Conservation (phyloP, 2,113 vertebrate genomes). For the Menidia beryllina region DNA sequence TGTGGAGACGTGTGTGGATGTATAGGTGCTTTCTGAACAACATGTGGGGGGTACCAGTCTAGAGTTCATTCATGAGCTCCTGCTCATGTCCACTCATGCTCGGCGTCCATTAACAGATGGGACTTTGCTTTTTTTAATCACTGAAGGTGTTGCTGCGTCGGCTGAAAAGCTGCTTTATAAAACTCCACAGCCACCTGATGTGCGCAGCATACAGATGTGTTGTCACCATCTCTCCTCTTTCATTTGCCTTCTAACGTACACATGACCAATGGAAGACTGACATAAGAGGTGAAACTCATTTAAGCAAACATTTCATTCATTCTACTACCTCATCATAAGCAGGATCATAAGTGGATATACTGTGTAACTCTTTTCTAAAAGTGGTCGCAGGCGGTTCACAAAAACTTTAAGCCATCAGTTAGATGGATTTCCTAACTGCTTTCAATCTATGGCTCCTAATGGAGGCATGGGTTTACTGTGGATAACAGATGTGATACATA, state of each 20-base stretch:
- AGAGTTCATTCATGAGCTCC: slow-evolving; percentile 43
- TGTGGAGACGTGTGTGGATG: slow-evolving; percentile 19
- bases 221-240: no score
- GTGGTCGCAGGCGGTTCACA: no score
- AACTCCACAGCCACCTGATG: neutral
- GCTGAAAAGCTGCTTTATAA: slow-evolving; percentile 16
- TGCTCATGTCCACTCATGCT: slow-evolving; percentile 53
- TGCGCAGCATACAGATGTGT: neutral
- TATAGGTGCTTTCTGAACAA: neutral
- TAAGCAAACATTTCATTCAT: neutral
- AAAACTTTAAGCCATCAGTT: no score
- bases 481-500: slow-evolving; percentile 30
- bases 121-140: slow-evolving; percentile 8
- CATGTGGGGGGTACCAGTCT: neutral
- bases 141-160: slow-evolving; percentile 43
- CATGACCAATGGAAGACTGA: neutral
- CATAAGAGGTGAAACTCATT: neutral
- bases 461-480: neutral
- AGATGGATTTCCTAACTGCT: no score
- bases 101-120: slow-evolving; percentile 34
- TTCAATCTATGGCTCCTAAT: neutral
- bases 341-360: no score
- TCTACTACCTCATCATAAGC: no score
- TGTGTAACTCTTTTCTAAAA: no score
- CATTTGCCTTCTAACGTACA: neutral